Evolutionary conservation across 2,888 invertebrate genomes (phyloP), one percentile per base, ranked within the genome.

Genomic region (Lottia scabra): DNA sequence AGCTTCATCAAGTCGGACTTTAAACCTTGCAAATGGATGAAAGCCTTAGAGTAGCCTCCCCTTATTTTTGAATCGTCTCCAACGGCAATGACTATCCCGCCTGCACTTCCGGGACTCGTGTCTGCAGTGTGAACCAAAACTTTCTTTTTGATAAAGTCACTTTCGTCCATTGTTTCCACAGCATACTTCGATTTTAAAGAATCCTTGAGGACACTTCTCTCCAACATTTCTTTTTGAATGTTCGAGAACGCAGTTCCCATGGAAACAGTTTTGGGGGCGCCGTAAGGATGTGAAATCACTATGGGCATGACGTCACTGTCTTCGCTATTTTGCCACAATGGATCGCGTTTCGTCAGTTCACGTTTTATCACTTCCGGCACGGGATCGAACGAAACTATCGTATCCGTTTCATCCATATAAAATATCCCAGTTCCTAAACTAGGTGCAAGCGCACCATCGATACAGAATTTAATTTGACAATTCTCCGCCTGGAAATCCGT

Each of bases 401-500:
- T 56, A 23, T 56, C 56, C 23, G 56, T 56, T 23, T 56, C 56
- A 23, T 56, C 56, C 56, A 56, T 56, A 23, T 56, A 56, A 13
- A 56, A 56, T 23, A 56, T 23, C 19, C 56, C 56, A 15, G 56
- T 56, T 56, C 56, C 56, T 19, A 23, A 19, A 23, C 56, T 56
- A 3, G 56, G 56, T 56, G 56, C 19, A 23, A 56, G 56, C 23
- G 56, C 19, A 23, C 56, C 56, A 56, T 56, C 56, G 12, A 56
- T 56, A 56, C 56, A 56, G 56, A 56, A 56, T 23, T 56, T 56
- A 0, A 56, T 56, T 13, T 56, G 56, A 19, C 56, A 56, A 19
- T 56, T 56, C 23, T 56, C 56, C 16, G 56, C 56, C 56, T 56
- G 56, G 56, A 56, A 56, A 23, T 56, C 56, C 19, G 56, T 56